These are phyloP conservation scores for Nannoperca obscura DNA, from an alignment of 2,797 vertebrate species.

Conservation along the genomic window DNA sequence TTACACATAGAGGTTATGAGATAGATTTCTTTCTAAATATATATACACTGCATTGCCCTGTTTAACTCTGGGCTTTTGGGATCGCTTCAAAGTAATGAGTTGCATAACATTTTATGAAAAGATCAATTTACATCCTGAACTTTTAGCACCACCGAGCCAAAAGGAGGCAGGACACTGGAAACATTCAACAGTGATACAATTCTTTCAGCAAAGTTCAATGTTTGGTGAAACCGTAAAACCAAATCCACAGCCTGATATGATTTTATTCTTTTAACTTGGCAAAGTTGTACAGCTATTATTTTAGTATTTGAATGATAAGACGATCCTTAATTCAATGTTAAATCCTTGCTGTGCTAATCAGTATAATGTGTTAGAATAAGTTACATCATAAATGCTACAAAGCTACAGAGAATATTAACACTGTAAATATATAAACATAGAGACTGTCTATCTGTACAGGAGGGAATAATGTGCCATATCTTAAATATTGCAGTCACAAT, in stretches of 20 bases:
- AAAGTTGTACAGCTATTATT: neutral
- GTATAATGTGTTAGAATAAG: neutral
- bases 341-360: too few species aligned
- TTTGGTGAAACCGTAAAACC: neutral
- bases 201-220: neutral
- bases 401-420: neutral
- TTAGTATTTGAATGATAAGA: neutral
- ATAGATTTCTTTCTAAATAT: neutral
- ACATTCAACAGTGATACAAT: neutral
- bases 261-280: neutral
- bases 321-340: too few species aligned
- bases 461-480: neutral
- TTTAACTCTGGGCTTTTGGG: neutral
- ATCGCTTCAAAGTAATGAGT: neutral
- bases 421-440: too few species aligned
- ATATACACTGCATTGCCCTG: neutral
- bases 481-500: neutral
- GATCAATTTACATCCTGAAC: slow-evolving; percentile 4
- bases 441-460: neutral
- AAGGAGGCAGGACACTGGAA: neutral
- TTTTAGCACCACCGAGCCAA: slow-evolving; percentile 14
- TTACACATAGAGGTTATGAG: neutral
- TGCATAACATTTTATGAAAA: neutral
- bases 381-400: neutral
- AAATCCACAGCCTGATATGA: neutral